phyloP scores from a whole-genome alignment of 2,888 invertebrate genomes.

The Polietes domitor region DNA sequence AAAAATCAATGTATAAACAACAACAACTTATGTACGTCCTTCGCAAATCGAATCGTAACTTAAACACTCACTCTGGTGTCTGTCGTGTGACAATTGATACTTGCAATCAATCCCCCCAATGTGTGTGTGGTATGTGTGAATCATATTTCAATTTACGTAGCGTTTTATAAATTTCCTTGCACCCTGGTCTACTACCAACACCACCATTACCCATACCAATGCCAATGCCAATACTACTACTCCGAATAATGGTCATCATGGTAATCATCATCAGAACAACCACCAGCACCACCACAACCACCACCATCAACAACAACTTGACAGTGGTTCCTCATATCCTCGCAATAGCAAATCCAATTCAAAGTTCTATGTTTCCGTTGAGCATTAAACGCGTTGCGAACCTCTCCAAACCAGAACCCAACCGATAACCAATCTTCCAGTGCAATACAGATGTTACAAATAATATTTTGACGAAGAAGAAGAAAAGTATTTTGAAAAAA shows the following conservation, averaged over 20 bases:
- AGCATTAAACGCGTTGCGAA: constrained; percentile 69
- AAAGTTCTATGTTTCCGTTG: constrained; percentile 80
- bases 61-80: constrained; percentile 54
- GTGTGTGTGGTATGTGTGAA: constrained; percentile 47
- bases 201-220: constrained; percentile 46
- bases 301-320: constrained; percentile 66
- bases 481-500: constrained; percentile 13
- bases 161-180: constrained; percentile 78
- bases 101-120: too few relatives aligned
- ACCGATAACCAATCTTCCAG: constrained; percentile 42
- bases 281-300: constrained; percentile 15
- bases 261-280: constrained; percentile 70
- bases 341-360: constrained; percentile 80
- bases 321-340: constrained; percentile 75
- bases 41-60: constrained; percentile 27
- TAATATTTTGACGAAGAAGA: constrained; percentile 7
- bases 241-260: constrained; percentile 56
- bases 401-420: constrained; percentile 35
- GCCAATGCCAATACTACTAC: constrained; percentile 52
- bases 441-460: constrained; percentile 50
- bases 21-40: constrained; percentile 39
- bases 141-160: constrained; percentile 67
- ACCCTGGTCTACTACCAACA: constrained; percentile 76
- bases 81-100: constrained; percentile 45
- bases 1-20: constrained; percentile 28